Evolutionary conservation across 2,888 invertebrate genomes (phyloP), one percentile per base, ranked within the genome.

Genomic region (Spilosoma lubricipeda): DNA sequence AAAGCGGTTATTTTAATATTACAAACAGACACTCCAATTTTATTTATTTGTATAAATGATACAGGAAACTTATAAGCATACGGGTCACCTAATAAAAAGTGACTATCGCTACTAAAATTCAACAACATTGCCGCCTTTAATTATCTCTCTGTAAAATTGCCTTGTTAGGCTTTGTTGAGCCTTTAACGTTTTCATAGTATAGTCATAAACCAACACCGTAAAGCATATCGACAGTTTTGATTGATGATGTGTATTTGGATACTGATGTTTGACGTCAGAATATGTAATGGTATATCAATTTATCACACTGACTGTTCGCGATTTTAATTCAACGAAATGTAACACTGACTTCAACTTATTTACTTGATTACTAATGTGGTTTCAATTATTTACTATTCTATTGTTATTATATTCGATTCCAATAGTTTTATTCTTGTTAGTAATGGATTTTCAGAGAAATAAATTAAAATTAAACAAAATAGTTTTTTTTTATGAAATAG

Each of bases 241-340:
- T 93, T 86, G 91, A 93, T 93, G 89, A 87, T 85, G 80, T 89
- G 87, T 85, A 86, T 87, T 89, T 87, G 88, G 85, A 80, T 83
- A 81, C 68, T 59, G 71, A 39, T 71, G 45, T 18, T 56, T 77
- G 76, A 79, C 83, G 83, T 75, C 79, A 81, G 86, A 87, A 89
- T 90, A 91, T 88, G 82, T 89, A 89, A 91, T 90, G 87, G 82
- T 81, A 80, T 79, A 81, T 82, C 87, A 87, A 90, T 91, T 89
- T 88, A 90, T 92, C 87, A 90, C 80, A 78, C 80, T 85, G 86
- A 87, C 88, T 87, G 89, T 82, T 84, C 78, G 80, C 82, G 74
- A 78, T 85, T 78, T 79, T 80, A 80, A 78, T 80, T 77, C 74
- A 65, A 45, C 71, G 42, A n/a, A 45, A 71, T 71, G 33, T 48